Evolutionary conservation across 1,140 invertebrate genomes (phyloP), one percentile per base, ranked within the genome.

Genomic region (Nixonia krombeini): DNA sequence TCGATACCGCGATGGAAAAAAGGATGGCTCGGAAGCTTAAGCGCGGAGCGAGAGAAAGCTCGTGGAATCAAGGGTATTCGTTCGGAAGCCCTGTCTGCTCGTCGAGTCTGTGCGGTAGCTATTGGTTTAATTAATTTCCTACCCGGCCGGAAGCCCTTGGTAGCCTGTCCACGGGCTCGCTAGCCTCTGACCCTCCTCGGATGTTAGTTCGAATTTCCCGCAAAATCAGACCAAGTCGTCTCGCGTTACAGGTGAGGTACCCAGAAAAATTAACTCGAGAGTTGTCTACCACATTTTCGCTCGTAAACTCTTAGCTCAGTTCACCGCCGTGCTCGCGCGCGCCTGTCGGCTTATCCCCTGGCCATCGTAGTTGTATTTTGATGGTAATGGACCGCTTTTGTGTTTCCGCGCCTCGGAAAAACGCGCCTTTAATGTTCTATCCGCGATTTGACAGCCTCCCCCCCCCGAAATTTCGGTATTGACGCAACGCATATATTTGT

Each of bases 121-220:
- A 70, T 73, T 61, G 70, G 72, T 76, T 74, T 74, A 74, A 76
- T 76, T 76, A 76, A 76, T 76, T 72, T 76, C 41, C 63, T 63
- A 72, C 52, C 58, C 53, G 51, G 55, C 33, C 58, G 61, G 74
- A 76, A 76, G 69, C 70, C 72, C 58, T 67, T 69, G 61, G 59
- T 50, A 61, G 63, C 40, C 56, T 53, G 47, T 62, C 51, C 57
- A 57, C 41, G 45, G 64, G 59, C 56, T 45, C 57, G 40, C 31
- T 45, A 62, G 40, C 31, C 42, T 53, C 47, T 62, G 52, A 53
- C 45, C 31, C 41, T 26, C 29, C 41, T 26, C 29, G 13, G 8
- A 12, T 40, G 10, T 28, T 35, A 0, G 35, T 25, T 46, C 37
- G 31, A 49, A 68, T 67, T 68, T 64, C 51, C 52, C 31, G 45